A percentile compares a stretch with the other conserved stretches of the same genome.
These are phyloP conservation scores for Schizaphis graminum DNA, from an alignment of 2,888 invertebrate species.

Conservation along the genomic window DNA sequence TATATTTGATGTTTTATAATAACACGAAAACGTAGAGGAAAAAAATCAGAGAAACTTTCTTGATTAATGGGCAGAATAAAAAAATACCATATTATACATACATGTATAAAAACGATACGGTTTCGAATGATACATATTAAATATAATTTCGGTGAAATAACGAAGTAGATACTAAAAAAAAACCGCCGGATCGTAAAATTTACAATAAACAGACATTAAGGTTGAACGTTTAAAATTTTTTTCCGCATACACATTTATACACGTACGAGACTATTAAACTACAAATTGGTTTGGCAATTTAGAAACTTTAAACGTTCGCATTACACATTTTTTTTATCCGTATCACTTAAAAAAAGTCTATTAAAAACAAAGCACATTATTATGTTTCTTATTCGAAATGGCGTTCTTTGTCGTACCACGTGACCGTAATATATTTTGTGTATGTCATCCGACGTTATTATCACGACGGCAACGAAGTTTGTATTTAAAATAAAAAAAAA, in stretches of 20 bases:
- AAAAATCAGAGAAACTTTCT: not conserved
- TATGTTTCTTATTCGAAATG: not conserved
- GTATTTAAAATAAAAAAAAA: constrained; percentile 20
- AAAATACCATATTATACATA: constrained; percentile 4
- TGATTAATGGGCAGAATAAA: not conserved
- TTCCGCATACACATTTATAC: not conserved
- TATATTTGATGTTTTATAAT: not conserved
- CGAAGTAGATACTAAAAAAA: not conserved
- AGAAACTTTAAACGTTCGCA: not conserved
- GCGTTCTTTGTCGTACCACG: not conserved
- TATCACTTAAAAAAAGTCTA: not conserved
- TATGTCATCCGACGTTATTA: constrained; percentile 8
- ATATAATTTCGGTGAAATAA: not conserved
- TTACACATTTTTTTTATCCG: not conserved
- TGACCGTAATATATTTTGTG: constrained; percentile 3
- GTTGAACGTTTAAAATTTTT: not conserved
- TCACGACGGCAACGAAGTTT: not conserved
- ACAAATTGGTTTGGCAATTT: constrained; percentile 14
- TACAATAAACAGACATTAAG: constrained; percentile 21
- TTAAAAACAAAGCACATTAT: constrained; percentile 17
- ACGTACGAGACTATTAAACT: constrained; percentile 9
- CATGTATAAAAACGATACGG: not conserved
- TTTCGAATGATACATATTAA: not conserved
- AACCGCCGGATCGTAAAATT: not conserved
- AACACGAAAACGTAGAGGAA: not conserved